A percentile compares a stretch with the other conserved stretches of the same genome.
Conservation (phyloP, 1,140 invertebrate species). For the Eurosta solidaginis region DNA sequence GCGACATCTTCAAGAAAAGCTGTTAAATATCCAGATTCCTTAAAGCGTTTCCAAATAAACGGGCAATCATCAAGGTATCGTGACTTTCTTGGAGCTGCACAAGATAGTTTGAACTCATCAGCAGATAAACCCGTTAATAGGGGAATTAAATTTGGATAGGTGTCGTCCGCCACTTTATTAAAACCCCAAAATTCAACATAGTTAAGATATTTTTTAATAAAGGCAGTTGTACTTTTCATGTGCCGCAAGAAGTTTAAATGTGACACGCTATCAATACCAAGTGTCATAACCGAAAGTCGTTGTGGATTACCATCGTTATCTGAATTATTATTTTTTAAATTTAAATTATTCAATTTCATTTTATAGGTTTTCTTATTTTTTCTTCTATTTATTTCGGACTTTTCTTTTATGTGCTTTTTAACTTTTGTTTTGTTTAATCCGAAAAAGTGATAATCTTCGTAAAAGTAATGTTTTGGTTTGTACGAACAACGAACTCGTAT, state of each 20-base stretch:
- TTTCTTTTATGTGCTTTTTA: background rate
- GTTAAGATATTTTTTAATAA: conserved; percentile 64
- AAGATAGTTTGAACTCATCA: conserved; percentile 66
- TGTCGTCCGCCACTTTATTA: conserved; percentile 84
- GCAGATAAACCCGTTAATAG: conserved; percentile 70
- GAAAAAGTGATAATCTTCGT: conserved; percentile 74
- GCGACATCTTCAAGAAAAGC: conserved; percentile 78
- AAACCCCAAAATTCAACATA: conserved; percentile 77
- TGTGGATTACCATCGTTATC: background rate
- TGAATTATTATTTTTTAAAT: background rate
- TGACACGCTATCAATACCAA: conserved; percentile 88
- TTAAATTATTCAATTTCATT: conserved; percentile 40
- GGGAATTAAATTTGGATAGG: conserved; percentile 80
- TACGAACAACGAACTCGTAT: conserved; percentile 66
- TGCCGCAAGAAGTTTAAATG: conserved; percentile 82
- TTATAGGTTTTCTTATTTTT: background rate
- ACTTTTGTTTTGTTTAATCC: conserved; percentile 61
- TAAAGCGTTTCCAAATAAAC: conserved; percentile 81
- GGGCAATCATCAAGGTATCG: conserved; percentile 71
- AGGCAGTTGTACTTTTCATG: conserved; percentile 73
- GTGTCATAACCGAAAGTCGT: conserved; percentile 68
- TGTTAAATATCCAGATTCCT: conserved; percentile 73
- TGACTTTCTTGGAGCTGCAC: conserved; percentile 61
- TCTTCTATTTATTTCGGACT: background rate
- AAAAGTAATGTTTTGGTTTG: conserved; percentile 59